Evolutionary conservation across 2,888 invertebrate genomes (phyloP), one percentile per base, ranked within the genome.

Genomic region (Leptinotarsa peninsularis): DNA sequence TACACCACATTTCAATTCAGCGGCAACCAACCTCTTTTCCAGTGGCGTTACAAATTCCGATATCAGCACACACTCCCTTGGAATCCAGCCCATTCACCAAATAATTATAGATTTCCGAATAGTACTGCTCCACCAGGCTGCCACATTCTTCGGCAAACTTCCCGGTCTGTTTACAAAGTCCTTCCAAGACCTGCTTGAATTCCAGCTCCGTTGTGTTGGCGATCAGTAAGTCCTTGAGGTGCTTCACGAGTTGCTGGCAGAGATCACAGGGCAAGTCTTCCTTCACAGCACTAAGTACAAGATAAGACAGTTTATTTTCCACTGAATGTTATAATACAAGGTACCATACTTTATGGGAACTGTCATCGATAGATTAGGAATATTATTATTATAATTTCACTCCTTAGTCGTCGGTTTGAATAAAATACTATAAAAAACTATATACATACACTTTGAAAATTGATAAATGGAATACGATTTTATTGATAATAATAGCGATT

Each of bases 181-280:
- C 94, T 84, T 92, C 90, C 17, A 96, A 86, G 0, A 96, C 93
- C 84, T 91, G 90, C 87, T 94, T 91, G 88, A 97, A 97, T 88
- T 97, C 95, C 0, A 89, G 83, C 87, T 95, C 94, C 0, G 97
- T 96, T 0, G 96, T 96, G 86, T 97, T 96, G 21, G 96, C 93
- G 49, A 95, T 90, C 33, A 97, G 87, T 7, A 96, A 90, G 85
- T 96, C 95, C 77, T 93, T 92, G 80, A 96, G 89, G 87, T 97
- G 96, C 27, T 89, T 89, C 0, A 96, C 93, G 69, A 97, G 88
- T 86, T 96, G 95, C 83, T 95, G 93, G 87, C 97, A 97, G 73
- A 97, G 90, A 83, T 96, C 94, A 86, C 97, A 97, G 0, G 96
- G 93, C 71, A 95, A 90, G 84, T 93, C 93, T 81, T 93, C 92